A percentile compares a stretch with the other conserved stretches of the same genome.
These are phyloP conservation scores for Pseudopodoces humilis DNA, from an alignment of 2,113 vertebrate genomes.

Conservation along the genomic window DNA sequence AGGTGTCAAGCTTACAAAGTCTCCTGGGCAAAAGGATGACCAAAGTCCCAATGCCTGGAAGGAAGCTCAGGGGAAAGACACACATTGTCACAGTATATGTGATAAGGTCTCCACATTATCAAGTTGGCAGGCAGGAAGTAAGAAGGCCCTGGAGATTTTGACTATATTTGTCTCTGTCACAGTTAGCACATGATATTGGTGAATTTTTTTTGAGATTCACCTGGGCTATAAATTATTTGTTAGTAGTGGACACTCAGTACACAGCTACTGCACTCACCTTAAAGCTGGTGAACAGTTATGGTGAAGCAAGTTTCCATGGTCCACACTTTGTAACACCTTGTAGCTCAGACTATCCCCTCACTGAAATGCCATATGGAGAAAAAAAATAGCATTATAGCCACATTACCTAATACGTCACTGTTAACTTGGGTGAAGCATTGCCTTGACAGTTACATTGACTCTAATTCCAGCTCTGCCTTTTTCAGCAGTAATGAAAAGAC, in stretches of 20 bases:
- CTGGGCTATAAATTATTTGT: not conserved
- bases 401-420: not conserved
- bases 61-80: slow-evolving; percentile 59
- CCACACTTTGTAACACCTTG: not conserved
- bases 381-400: not conserved
- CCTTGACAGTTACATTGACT: not conserved
- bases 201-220: not conserved
- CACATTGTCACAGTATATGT: slow-evolving; percentile 5
- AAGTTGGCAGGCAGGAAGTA: slow-evolving; percentile 39
- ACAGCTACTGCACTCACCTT: not conserved
- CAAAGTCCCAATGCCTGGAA: slow-evolving; percentile 25
- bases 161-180: slow-evolving; percentile 30
- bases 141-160: slow-evolving; percentile 15
- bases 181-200: not conserved
- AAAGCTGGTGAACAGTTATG: not conserved
- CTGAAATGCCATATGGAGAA: not conserved
- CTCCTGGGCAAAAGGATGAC: slow-evolving; percentile 30
- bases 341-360: not conserved
- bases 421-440: not conserved
- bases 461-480: not conserved
- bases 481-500: not conserved
- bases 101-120: slow-evolving; percentile 32
- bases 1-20: slow-evolving; percentile 15
- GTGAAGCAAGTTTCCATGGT: not conserved
- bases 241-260: not conserved